Base-by-base conservation (phyloP, 2,113 vertebrate species). In the Forbesichthys papilliferus region DNA sequence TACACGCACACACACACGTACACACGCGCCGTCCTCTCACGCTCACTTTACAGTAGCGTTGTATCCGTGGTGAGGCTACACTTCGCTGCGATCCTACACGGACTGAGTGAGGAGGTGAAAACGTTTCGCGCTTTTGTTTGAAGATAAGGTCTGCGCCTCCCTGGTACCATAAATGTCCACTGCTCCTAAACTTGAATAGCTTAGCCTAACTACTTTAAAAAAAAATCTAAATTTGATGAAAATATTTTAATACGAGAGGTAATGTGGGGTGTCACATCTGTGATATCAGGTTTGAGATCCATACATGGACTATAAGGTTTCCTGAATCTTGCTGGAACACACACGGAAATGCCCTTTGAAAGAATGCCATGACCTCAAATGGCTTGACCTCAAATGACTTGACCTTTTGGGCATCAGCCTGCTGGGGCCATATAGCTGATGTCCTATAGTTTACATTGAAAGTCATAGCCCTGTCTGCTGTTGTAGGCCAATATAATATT, bases 71-170 rank as follows among this genome's bases (percentile, higher is more conserved):
- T 85, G 91, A 88, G 84, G 87, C 91, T 89, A 90, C 84, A 85
- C 89, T 91, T 86, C 84, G 89, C 87, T 82, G 89, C 85, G 90
- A 89, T 92, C 87, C 54, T 55, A 5, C 20, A 86, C 86, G 90
- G 89, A 92, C 91, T 91, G 92, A 92, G 87, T 88, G 87, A 68
- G 80, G 87, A 92, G 90, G 85, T 91, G 88, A 91, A 90, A 79
- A 88, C 92, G 89, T 92, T 93, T 91, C 88, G 91, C 92, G 92
- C 88, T 93, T 94, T 94, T 93, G 90, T 93, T 94, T 93, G 91
- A 92, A 92, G 91, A 92, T 92, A 91, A 93, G 85, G 84, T 90
- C 89, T 93, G 92, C 90, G 88, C 90, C 91, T 92, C 88, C 78
- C 77, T 87, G 91, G 84, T 76, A 86, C 92, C 92, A 90, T 94